A percentile compares a stretch with the other conserved stretches of the same genome.
These are phyloP conservation scores for Colinus virginianus DNA, from an alignment of 2,113 vertebrate species.

Conservation along the genomic window DNA sequence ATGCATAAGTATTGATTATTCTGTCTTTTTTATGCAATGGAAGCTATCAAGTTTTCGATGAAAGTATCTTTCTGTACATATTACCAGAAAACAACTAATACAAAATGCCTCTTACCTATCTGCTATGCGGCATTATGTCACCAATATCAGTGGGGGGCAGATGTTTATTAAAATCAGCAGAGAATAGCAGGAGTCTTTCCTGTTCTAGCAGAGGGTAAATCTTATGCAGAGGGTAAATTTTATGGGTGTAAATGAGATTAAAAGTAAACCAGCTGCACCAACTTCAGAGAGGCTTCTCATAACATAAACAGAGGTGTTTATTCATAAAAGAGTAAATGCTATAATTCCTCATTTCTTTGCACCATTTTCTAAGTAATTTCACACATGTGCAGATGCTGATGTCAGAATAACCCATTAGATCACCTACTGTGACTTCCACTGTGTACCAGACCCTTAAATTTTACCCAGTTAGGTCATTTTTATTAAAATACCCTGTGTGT, in stretches of 20 bases:
- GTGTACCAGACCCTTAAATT: background rate
- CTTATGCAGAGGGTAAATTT: background rate
- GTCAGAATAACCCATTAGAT: background rate
- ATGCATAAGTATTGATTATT: background rate
- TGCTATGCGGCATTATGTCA: background rate
- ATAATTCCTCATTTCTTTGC: background rate
- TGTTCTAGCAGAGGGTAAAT: background rate
- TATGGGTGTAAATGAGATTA: slow-evolving; percentile 21
- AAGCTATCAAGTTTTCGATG: background rate
- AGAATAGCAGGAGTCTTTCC: background rate
- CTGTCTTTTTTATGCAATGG: background rate
- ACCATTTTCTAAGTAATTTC: background rate
- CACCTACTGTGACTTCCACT: background rate
- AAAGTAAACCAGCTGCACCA: background rate
- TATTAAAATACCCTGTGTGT: background rate
- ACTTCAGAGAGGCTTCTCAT: background rate
- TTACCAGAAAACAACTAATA: background rate
- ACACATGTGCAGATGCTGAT: background rate
- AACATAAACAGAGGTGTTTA: background rate
- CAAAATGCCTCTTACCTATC: background rate
- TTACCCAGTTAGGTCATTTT: background rate
- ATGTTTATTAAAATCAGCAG: slow-evolving; percentile 39
- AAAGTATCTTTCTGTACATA: slow-evolving; percentile 5
- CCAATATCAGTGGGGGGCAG: background rate
- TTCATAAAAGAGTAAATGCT: background rate